Base-by-base conservation (phyloP, 2,113 vertebrate genomes). In the Patagioenas fasciata region DNA sequence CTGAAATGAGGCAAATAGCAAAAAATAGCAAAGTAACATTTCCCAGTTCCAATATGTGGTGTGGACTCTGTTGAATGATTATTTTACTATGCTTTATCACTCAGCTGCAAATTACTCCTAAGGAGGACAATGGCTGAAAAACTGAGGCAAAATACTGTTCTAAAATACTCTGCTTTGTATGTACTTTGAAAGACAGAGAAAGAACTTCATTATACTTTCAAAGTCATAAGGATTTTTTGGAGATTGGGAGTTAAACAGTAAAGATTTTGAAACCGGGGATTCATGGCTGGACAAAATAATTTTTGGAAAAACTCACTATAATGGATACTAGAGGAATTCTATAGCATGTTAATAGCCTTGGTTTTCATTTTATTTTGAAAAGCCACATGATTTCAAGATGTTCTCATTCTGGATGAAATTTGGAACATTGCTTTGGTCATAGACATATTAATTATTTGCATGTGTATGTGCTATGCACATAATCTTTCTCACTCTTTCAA, bases 381-480 rank as follows among this genome's bases (percentile, higher is more conserved):
- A 28, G 14, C 8, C 24, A 31, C 10, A 4, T 25, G 31, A 78
- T 86, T 80, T 88, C n/a, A 80, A 42, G 21, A 20, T 58, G 1
- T 28, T 83, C 28, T n/a, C 70, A 53, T 31, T 89, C 18, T 9
- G 61, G 13, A 83, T 26, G 7, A 40, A 86, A 89, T 78, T 47
- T 66, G 6, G 47, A 81, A 61, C 24, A 81, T 56, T 18, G 5
- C 11, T 84, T 87, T 58, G 5, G 29, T 53, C 48, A 70, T 12
- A 70, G 6, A 2, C 23, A 42, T 53, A 70, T 17, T 62, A 80
- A 62, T 53, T 69, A 31, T 13, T 83, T 50, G 74, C 2, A 21
- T 8, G 4, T 71, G 7, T 61, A 44, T 62, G 92, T 86, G 16
- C 14, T 84, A 10, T 24, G 21, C 8, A 31, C 0, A 0, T 40